A percentile compares a stretch with the other conserved stretches of the same genome.
Evolutionary conservation across 1,140 invertebrate genomes (phyloP).

Genomic region (Eriosoma lanigerum): DNA sequence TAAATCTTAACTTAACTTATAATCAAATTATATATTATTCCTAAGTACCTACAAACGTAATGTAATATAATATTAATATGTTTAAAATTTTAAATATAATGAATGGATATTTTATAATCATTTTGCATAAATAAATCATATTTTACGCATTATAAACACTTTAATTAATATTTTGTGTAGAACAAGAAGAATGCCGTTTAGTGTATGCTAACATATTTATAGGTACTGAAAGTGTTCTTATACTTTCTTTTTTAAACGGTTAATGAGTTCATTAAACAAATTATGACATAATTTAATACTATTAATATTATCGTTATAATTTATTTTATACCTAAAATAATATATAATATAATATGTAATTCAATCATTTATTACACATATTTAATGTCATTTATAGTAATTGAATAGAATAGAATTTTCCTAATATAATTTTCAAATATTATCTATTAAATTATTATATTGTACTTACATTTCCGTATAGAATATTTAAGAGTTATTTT

Average conservation of each 20-base stretch:
- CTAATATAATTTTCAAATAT: no score
- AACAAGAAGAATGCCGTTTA: constrained; percentile 19
- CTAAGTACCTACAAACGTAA: no score
- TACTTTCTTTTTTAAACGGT: constrained; percentile 12
- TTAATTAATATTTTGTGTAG: constrained; percentile 8
- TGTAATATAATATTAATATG: no score
- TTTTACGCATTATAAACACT: not conserved
- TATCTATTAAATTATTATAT: not conserved
- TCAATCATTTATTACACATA: not conserved
- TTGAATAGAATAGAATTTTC: not conserved
- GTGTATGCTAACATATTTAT: not conserved
- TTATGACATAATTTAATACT: not conserved
- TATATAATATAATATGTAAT: not conserved
- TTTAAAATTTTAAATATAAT: not conserved
- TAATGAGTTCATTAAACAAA: not conserved
- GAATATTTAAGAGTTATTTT: not conserved
- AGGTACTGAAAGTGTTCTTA: not conserved
- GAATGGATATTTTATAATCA: not conserved
- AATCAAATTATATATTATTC: no score
- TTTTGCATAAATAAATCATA: constrained; percentile 12
- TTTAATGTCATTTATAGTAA: not conserved
- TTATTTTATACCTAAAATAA: not conserved
- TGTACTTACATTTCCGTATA: not conserved
- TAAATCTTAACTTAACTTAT: no score
- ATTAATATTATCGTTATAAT: not conserved